Evolutionary conservation across 2,797 vertebrate species (phyloP).

Genomic region (Hypotaenidia okinawae): DNA sequence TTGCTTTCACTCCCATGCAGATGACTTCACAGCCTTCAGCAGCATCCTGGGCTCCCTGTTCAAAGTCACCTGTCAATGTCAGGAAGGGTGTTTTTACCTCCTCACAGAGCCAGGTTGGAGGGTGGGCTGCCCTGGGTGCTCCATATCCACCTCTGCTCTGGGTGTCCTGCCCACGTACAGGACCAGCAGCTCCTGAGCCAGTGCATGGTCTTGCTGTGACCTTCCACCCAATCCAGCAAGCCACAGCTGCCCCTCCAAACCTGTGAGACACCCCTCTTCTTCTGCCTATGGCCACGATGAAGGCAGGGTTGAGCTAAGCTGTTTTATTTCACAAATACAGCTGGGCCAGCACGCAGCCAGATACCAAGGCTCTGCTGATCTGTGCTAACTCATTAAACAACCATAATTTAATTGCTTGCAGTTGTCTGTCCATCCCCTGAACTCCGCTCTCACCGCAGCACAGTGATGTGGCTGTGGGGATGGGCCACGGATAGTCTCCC

Average conservation of each 20-base stretch:
- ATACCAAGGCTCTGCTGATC: neutral
- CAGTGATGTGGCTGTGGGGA: too few relatives aligned
- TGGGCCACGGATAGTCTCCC: neutral
- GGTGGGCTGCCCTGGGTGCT: too few relatives aligned
- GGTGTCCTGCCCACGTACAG: too few relatives aligned
- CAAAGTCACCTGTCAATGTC: too few relatives aligned
- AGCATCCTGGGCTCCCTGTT: too few relatives aligned
- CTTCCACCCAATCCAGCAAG: neutral
- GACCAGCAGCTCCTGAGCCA: too few relatives aligned
- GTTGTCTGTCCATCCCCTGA: neutral
- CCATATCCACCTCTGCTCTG: too few relatives aligned
- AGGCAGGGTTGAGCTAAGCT: conserved; percentile 11
- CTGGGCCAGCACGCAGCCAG: neutral
- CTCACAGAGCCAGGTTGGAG: too few relatives aligned
- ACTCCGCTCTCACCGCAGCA: neutral
- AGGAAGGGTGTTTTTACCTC: too few relatives aligned
- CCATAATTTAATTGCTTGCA: conserved; percentile 36
- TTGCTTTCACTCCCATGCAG: neutral
- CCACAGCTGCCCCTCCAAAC: neutral
- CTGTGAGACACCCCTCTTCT: neutral
- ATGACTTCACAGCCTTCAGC: neutral
- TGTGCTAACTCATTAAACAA: conserved; percentile 35
- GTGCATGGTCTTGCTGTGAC: neutral
- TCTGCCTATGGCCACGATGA: neutral
- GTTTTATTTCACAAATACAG: neutral